Evolutionary conservation across 2,797 vertebrate species (phyloP).

Genomic region (Poecilia velifera): DNA sequence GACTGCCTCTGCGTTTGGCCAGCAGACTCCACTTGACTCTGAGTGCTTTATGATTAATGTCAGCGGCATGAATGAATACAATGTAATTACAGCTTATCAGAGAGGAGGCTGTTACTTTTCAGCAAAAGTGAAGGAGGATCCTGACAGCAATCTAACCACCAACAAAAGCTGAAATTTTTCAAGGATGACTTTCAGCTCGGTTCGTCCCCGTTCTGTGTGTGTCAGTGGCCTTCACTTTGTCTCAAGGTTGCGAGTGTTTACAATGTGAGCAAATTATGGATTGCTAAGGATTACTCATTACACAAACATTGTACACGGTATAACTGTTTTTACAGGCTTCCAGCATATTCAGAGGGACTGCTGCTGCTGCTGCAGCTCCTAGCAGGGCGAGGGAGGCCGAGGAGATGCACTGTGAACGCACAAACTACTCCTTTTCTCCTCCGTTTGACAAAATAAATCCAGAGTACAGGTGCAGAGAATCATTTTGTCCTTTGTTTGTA

Average conservation of each 20-base stretch:
- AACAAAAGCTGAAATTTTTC: conserved; percentile 17
- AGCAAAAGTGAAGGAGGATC: conserved; percentile 17
- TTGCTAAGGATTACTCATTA: conserved; percentile 54
- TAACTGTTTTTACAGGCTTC: conserved; percentile 45
- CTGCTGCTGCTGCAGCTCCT: conserved; percentile 10
- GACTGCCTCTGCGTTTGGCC: conserved; percentile 29
- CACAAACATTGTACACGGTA: conserved; percentile 34
- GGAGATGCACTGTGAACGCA: conserved; percentile 16
- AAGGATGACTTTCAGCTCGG: conserved; percentile 11
- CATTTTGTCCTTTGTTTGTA: conserved; percentile 34
- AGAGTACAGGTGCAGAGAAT: conserved; percentile 23
- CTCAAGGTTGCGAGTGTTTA: conserved; percentile 50
- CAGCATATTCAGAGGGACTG: conserved; percentile 34
- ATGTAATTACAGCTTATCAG: conserved; percentile 44
- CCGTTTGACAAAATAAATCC: conserved; percentile 28
- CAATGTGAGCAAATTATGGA: conserved; percentile 41
- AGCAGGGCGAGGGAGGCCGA: conserved; percentile 18
- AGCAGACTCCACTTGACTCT: conserved; percentile 13
- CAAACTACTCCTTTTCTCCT: conserved; percentile 16
- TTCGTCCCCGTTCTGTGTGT: conserved; percentile 25
- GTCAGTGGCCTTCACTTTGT: conserved; percentile 41
- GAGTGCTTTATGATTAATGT: conserved; percentile 43
- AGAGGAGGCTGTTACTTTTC: conserved; percentile 25
- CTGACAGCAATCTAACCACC: conserved; percentile 16
- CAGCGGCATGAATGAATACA: conserved; percentile 34